Conservation (phyloP, 2,888 invertebrate genomes). For the Polia nebulosa region DNA sequence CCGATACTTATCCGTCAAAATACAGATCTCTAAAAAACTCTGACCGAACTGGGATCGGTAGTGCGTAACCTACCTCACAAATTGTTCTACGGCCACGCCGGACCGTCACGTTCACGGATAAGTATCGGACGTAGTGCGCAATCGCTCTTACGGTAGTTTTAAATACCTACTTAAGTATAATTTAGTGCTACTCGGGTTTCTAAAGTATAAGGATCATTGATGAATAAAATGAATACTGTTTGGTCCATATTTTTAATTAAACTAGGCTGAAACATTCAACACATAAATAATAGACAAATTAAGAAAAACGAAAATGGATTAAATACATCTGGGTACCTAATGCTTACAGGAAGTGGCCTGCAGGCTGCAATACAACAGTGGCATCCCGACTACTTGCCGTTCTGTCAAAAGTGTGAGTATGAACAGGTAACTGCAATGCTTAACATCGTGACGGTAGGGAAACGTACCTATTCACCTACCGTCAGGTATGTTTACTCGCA, state of each 20-base stretch:
- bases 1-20: too few relatives aligned
- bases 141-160: too few relatives aligned
- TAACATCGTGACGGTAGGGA: not conserved
- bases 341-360: not conserved
- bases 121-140: too few relatives aligned
- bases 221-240: constrained; percentile 6
- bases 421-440: not conserved
- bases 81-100: too few relatives aligned
- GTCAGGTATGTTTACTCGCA: not conserved
- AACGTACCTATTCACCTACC: not conserved
- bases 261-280: constrained; percentile 14
- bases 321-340: not conserved
- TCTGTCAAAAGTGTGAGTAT: not conserved
- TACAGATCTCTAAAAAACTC: too few relatives aligned
- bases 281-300: constrained; percentile 3
- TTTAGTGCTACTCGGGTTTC: too few relatives aligned
- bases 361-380: not conserved
- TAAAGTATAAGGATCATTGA: too few relatives aligned
- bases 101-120: too few relatives aligned
- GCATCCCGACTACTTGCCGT: not conserved
- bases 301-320: not conserved
- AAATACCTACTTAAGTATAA: too few relatives aligned
- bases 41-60: too few relatives aligned
- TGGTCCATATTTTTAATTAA: constrained; percentile 22
- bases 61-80: too few relatives aligned